Evolutionary conservation across 2,888 invertebrate species (phyloP), one percentile per base, ranked within the genome.

Genomic region (Nebria salina): DNA sequence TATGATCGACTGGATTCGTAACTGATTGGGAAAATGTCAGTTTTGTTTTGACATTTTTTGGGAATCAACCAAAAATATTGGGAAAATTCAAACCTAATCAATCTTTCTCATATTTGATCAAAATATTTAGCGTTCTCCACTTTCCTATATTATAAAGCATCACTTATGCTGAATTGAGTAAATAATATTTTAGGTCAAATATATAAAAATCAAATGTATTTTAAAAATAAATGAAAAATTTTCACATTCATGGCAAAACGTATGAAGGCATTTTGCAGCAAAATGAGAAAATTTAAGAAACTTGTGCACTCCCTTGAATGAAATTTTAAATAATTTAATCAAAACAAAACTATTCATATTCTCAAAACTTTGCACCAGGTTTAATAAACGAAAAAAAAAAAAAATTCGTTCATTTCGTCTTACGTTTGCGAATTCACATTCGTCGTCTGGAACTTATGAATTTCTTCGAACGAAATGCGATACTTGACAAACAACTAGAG

Each of bases 11-110:
- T 80, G 64, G 75, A 70, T 54, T 75, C 64, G 64, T 64, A 64
- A 75, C 80, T 80, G 80, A 80, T 80, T 80, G 75, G 75, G 72
- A 75, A 78, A 74, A 68, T 74, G 74, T 26, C 34, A 34, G 34
- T 79, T 75, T 70, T 68, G 75, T 75, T 80, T 80, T 80, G 75
- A 80, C 80, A 75, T 80, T 80, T 78, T 80, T 75, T 20, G 41
- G 80, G 74, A n/a, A 68, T n/a, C 41, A 65, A 64, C 75, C 70
- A 75, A 75, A 80, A 75, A 43, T 70, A 70, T 26, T 7, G 66
- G 13, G 54, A 54, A 43, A 43, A 54, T 54, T 54, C 8, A 54
- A 54, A 8, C 54, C 54, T 11, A 54, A 11, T 54, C 54, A 34
- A 34, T 34, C 34, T 34, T 34, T 34, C 34, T 34, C 34, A 34